These are phyloP conservation scores for Globicephala melas DNA, from an alignment of 2,113 vertebrate genomes.

Conservation along the genomic window DNA sequence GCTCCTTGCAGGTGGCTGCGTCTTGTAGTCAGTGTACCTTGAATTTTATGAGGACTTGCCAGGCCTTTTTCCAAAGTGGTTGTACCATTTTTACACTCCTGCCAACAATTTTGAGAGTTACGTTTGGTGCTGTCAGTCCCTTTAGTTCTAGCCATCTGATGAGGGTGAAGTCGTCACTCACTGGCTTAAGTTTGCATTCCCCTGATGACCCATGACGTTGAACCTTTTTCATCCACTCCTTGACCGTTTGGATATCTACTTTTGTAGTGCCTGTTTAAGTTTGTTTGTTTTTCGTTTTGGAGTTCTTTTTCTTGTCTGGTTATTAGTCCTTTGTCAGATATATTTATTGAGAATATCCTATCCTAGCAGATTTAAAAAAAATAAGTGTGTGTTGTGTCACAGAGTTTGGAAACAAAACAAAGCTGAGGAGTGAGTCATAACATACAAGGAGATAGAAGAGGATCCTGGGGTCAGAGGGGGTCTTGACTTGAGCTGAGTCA, in stretches of 20 bases:
- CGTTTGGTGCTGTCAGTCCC: background rate
- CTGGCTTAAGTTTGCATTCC: background rate
- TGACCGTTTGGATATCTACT: background rate
- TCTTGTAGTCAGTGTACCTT: background rate
- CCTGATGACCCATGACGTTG: background rate
- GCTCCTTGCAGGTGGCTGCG: background rate
- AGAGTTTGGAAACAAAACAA: slow-evolving; percentile 32
- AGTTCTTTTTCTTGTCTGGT: background rate
- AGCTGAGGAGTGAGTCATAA: background rate
- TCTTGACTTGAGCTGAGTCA: slow-evolving; percentile 12
- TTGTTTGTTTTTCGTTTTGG: background rate
- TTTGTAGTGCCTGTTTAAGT: background rate
- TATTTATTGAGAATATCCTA: background rate
- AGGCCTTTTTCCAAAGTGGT: background rate
- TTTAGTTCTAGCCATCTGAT: background rate
- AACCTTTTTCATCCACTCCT: background rate
- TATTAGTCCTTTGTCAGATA: background rate
- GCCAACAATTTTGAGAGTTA: background rate
- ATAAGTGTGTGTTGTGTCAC: background rate
- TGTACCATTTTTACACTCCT: background rate
- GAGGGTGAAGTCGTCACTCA: background rate
- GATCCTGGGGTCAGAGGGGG: background rate
- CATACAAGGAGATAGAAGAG: background rate
- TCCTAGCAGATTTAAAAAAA: background rate
- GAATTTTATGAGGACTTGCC: background rate